Evolutionary conservation across 2,888 invertebrate genomes (phyloP), one percentile per base, ranked within the genome.

Genomic region (Agriopis leucophaearia): DNA sequence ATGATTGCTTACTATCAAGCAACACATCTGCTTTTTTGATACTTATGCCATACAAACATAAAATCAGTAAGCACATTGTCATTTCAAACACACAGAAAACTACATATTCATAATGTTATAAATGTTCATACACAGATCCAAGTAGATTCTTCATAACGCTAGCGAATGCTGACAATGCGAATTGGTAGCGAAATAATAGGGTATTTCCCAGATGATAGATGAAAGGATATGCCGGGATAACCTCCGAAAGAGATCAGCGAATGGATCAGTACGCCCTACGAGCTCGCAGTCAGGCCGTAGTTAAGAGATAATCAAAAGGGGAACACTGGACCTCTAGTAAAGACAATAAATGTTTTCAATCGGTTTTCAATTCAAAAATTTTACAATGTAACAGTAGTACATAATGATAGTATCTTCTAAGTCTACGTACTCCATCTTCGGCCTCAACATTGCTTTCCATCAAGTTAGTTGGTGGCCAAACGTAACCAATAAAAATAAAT

Each of bases 241-340:
- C 74, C 71, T 72, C 75, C 73, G 71, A 72, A 78, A 79, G 82
- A 82, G 82, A 83, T 82, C 82, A 81, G 75, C 70, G 67, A 66
- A 74, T 74, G 78, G 70, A 76, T 79, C 80, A 74, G 71, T 74
- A 73, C 74, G 73, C 75, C 70, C 76, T 70, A 70, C 69, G 78
- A 81, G 78, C 78, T 74, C 77, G 74, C 56, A 27, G 15, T 7
- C 36, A 44, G 57, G 40, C 40, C 58, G 51, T 52, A 61, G 45
- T 40, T 8, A 52, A 60, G 57, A 55, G 38, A 8, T 52, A 45
- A n/a, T 38, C 36, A 45, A 44, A 51, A 58, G 64, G 64, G 64
- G 58, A 45, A 38, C 36, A 18, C 38, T 38, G 38, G 38, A 10
- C 27, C 27, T 27, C 3, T 7, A 38, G 8, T 38, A 38, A 47